Evolutionary conservation across 2,113 vertebrate species (phyloP), one percentile per base, ranked within the genome.

Genomic region (Micronycteris hirsuta): DNA sequence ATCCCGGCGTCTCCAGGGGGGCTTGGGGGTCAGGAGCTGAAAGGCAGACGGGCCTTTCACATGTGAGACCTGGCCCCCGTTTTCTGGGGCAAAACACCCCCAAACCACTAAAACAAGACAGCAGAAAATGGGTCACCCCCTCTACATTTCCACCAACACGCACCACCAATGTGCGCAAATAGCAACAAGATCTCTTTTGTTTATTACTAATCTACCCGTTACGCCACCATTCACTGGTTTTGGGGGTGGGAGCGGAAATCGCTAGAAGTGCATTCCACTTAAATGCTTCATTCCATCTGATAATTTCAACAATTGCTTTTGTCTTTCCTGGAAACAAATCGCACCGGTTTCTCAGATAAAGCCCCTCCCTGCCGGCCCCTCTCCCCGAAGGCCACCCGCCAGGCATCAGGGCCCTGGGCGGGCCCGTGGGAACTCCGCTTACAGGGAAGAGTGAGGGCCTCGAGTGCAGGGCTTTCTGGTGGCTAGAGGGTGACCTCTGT

Each of bases 21-120:
- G 31, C 1, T 24, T 0, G 0, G n/a, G 38, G 7, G 5, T 17
- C 41, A 11, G 10, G 19, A 26, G n/a, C 19, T n/a, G 67, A 63
- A 2, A 12, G 15, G 2, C 82, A 63, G 24, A 4, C 7, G n/a
- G 20, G 4, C 41, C 70, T 81, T 81, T 86, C 73, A 33, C 26
- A 1, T 22, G 22, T 5, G 28, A 36, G n/a, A 61, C 52, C 65
- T 36, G 73, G 81, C 58, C 31, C 63, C 9, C 52, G 22, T 43
- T 71, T 94, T 61, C 52, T 24, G 28, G 81, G 9, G 61, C 54
- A 54, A 31, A 86, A n/a, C 6, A 15, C 22, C 17, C 22, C 22
- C 74, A 73, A 49, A 73, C 13, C 31, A 31, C 65, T 31, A 17
- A 36, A 52, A 45, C 22, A 8, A 70, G n/a, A 3, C 4, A 31